Percentiles rank a stretch among this genome's conserved stretches.
Evolutionary conservation across 2,888 invertebrate species (phyloP).

Genomic region (Perizoma affinitatum): DNA sequence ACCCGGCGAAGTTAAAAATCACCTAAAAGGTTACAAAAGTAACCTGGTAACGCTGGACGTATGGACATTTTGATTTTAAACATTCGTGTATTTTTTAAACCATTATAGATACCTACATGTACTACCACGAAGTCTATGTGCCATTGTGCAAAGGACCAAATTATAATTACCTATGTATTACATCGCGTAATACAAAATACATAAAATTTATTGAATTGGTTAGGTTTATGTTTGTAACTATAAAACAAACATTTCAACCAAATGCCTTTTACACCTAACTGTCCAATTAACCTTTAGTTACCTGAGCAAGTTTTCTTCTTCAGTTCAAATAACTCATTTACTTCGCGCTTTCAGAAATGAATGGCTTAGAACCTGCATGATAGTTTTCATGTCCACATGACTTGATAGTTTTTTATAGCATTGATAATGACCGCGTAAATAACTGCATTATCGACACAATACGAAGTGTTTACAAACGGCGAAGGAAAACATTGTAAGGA

Average conservation of each 20-base stretch:
- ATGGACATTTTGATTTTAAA: neutral
- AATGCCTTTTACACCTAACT: neutral
- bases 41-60: no score
- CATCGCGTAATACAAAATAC: no score
- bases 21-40: no score
- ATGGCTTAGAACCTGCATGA: slow-evolving; percentile 25
- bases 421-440: neutral
- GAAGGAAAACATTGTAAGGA: no score
- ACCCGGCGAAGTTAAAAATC: no score
- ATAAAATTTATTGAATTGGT: neutral
- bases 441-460: no score
- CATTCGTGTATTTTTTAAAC: neutral
- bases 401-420: slow-evolving; percentile 15
- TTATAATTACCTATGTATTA: no score
- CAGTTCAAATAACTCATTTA: slow-evolving; percentile 29
- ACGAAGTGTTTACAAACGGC: no score
- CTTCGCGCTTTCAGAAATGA: slow-evolving; percentile 35
- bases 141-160: no score
- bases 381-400: slow-evolving; percentile 6
- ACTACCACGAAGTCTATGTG: neutral
- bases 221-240: neutral
- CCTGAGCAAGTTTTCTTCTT: slow-evolving; percentile 8
- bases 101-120: neutral
- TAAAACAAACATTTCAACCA: neutral
- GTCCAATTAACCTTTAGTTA: neutral